Percentiles rank a stretch among this genome's conserved stretches.
Conservation (phyloP, 2,888 invertebrate species). For the Flexamia atlantica region DNA sequence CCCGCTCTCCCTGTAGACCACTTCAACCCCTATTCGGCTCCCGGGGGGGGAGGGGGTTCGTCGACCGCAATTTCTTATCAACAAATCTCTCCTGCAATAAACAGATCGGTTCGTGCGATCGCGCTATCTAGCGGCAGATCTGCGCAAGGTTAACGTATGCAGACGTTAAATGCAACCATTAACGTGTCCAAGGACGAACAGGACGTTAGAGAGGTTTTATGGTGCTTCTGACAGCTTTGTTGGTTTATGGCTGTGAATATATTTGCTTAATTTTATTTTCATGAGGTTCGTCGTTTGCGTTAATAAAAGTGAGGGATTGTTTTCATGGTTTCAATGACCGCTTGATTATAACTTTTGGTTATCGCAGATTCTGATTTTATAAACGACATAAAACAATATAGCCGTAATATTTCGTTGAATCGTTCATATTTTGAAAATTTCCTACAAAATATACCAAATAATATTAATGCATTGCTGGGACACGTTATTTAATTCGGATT, state of each 20-base stretch:
- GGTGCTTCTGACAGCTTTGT: conserved; percentile 1
- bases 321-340: no score
- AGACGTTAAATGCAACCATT: conserved; percentile 1
- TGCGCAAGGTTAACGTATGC: conserved; percentile 27
- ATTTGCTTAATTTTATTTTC: background rate
- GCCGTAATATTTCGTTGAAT: no score
- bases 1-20: no score
- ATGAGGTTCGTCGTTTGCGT: no score
- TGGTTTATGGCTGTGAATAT: conserved; percentile 5
- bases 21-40: background rate
- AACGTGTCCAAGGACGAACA: background rate
- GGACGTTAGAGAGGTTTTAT: background rate
- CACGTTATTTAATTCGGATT: no score
- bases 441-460: no score
- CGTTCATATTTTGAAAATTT: no score
- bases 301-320: no score
- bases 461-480: no score
- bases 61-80: background rate
- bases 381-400: no score
- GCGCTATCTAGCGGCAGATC: background rate
- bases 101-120: conserved; percentile 25
- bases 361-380: no score
- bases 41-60: conserved; percentile 4
- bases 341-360: no score
- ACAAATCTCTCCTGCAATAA: background rate